phyloP scores from a whole-genome alignment of 2,113 vertebrate genomes.

The Nothocercus nigrocapillus region DNA sequence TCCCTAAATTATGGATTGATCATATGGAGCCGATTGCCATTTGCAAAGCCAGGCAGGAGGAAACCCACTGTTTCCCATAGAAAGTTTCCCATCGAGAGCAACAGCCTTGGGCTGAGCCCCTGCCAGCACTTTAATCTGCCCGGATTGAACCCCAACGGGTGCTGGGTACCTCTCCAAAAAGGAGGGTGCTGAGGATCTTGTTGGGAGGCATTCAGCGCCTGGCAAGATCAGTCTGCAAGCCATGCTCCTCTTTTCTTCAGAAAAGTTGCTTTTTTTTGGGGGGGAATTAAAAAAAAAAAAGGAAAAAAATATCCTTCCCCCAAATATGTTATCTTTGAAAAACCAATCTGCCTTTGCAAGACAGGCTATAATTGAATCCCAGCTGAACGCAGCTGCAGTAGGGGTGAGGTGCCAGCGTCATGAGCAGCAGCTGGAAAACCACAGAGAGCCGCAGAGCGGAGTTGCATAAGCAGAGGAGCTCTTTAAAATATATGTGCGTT shows the following conservation, averaged over 20 bases:
- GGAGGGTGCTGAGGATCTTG: neutral
- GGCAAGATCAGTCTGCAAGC: neutral
- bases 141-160: neutral
- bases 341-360: constrained; percentile 63
- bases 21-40: neutral
- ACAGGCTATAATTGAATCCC: constrained; percentile 75
- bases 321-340: constrained; percentile 71
- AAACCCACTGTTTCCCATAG: neutral
- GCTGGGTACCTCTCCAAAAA: neutral
- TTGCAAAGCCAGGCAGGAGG: neutral
- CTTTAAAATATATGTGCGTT: neutral
- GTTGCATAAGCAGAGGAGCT: neutral
- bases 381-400: constrained; percentile 72
- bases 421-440: constrained; percentile 65
- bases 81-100: neutral
- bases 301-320: neutral
- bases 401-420: constrained; percentile 63
- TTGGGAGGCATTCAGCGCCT: neutral
- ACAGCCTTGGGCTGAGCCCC: neutral
- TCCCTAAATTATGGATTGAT: neutral
- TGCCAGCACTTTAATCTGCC: neutral
- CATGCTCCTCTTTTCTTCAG: neutral
- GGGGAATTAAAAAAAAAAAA: neutral
- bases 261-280: neutral
- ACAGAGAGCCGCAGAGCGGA: constrained; percentile 5